A percentile compares a stretch with the other conserved stretches of the same genome.
Evolutionary conservation across 2,797 vertebrate genomes (phyloP).

Genomic region (Buceros bicornis): DNA sequence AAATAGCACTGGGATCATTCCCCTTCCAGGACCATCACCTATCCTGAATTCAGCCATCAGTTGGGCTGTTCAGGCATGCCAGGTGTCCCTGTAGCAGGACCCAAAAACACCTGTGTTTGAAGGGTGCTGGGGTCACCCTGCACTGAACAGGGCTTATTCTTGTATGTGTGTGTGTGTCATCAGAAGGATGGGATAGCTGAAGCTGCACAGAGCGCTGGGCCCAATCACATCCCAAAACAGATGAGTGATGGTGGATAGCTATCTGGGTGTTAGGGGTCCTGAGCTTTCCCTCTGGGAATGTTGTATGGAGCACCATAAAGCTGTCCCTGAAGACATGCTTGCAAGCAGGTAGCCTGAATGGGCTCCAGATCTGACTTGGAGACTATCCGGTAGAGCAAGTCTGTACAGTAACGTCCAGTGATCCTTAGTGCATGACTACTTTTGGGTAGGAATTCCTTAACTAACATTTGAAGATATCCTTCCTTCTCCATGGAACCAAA

Average conservation of each 20-base stretch:
- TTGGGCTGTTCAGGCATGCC: background rate
- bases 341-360: background rate
- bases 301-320: background rate
- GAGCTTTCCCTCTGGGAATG: background rate
- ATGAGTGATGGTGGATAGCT: background rate
- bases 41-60: background rate
- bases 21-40: background rate
- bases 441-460: background rate
- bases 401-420: background rate
- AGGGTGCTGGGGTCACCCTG: background rate
- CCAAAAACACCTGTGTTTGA: background rate
- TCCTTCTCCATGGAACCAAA: background rate
- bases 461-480: background rate
- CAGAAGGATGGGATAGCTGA: background rate
- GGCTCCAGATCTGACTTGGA: background rate
- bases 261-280: background rate
- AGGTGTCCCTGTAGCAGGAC: background rate
- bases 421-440: background rate
- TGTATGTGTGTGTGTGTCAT: accelerated
- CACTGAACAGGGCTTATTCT: background rate
- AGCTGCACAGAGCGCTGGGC: background rate
- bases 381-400: background rate
- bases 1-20: background rate
- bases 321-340: background rate
- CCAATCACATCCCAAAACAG: background rate